Conservation (phyloP, 2,888 invertebrate species). For the Agrypnus murinus region DNA sequence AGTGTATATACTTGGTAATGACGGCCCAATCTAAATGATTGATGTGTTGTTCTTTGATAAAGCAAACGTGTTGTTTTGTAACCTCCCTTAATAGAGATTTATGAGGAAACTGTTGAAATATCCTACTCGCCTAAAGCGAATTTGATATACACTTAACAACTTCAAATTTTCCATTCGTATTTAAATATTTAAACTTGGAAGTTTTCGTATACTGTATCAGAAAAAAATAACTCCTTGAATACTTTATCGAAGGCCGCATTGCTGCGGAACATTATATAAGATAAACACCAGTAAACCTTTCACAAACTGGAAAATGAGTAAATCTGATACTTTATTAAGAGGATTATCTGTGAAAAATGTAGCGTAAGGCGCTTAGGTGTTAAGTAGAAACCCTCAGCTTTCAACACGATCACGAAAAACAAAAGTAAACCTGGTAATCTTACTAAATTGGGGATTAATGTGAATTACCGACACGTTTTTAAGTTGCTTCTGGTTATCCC, state of each 20-base stretch:
- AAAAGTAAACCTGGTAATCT: slow-evolving; percentile 44
- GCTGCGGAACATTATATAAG: background rate
- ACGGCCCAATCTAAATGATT: slow-evolving; percentile 70
- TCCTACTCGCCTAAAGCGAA: slow-evolving; percentile 22
- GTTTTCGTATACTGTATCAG: background rate
- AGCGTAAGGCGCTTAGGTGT: slow-evolving; percentile 55
- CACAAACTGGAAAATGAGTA: slow-evolving; percentile 45
- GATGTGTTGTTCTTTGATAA: slow-evolving; percentile 70
- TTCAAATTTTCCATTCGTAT: slow-evolving; percentile 3
- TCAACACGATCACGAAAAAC: slow-evolving; percentile 54
- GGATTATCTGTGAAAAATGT: slow-evolving; percentile 58
- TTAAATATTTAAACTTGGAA: slow-evolving; percentile 5
- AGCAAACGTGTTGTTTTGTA: slow-evolving; percentile 66
- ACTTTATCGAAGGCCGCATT: background rate
- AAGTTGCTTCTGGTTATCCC: slow-evolving; percentile 15
- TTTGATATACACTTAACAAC: slow-evolving; percentile 17
- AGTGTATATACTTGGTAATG: slow-evolving; percentile 66
- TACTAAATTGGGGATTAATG: slow-evolving; percentile 43
- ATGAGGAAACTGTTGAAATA: slow-evolving; percentile 60
- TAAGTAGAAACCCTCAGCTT: slow-evolving; percentile 51
- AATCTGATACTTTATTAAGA: slow-evolving; percentile 54
- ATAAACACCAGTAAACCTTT: slow-evolving; percentile 38
- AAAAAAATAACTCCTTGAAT: slow-evolving; percentile 4
- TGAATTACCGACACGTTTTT: slow-evolving; percentile 36
- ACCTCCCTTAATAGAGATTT: slow-evolving; percentile 69